phyloP scores from a whole-genome alignment of 2,888 invertebrate species.

The Spicauda simplicius region DNA sequence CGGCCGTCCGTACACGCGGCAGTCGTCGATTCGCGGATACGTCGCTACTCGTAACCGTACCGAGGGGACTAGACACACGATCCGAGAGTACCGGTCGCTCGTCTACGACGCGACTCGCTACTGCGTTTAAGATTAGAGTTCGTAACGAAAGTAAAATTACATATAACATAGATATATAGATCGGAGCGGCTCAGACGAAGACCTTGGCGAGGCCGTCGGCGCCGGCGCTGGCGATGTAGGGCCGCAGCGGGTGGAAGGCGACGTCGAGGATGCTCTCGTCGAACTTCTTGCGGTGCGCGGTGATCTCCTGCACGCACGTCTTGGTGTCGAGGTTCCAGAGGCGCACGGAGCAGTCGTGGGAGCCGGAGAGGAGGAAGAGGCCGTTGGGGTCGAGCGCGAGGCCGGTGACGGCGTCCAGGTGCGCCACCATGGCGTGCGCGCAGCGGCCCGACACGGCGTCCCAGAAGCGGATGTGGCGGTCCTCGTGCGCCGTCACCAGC shows the following conservation, averaged over 20 bases:
- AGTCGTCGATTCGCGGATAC: slow-evolving; percentile 45
- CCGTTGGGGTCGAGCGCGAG: slow-evolving; percentile 99
- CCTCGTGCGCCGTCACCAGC: slow-evolving; percentile 98
- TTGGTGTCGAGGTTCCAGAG: slow-evolving; percentile 99
- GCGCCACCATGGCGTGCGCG: slow-evolving; percentile 99
- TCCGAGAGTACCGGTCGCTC: slow-evolving; percentile 45
- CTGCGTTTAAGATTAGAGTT: slow-evolving; percentile 47
- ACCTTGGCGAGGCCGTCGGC: slow-evolving; percentile 99
- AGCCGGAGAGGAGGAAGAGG: slow-evolving; percentile 98
- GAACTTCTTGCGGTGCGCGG: slow-evolving; percentile 99
- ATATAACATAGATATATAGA: slow-evolving; percentile 55
- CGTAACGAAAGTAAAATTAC: slow-evolving; percentile 51
- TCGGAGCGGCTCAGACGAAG: slow-evolving; percentile 88
- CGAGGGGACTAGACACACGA: slow-evolving; percentile 61
- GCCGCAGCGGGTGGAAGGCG: slow-evolving; percentile 99
- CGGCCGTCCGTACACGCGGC: slow-evolving; percentile 45
- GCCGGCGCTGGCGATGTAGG: slow-evolving; percentile 99
- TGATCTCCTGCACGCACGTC: slow-evolving; percentile 99
- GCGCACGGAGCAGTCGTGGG: slow-evolving; percentile 99
- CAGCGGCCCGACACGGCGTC: slow-evolving; percentile 97
- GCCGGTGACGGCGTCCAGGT: slow-evolving; percentile 99
- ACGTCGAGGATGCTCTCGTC: slow-evolving; percentile 99
- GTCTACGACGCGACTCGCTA: slow-evolving; percentile 52
- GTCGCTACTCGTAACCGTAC: slow-evolving; percentile 47
- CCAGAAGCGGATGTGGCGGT: slow-evolving; percentile 99